Conservation (phyloP, 2,888 invertebrate species). For the Siphlonurus alternatus region DNA sequence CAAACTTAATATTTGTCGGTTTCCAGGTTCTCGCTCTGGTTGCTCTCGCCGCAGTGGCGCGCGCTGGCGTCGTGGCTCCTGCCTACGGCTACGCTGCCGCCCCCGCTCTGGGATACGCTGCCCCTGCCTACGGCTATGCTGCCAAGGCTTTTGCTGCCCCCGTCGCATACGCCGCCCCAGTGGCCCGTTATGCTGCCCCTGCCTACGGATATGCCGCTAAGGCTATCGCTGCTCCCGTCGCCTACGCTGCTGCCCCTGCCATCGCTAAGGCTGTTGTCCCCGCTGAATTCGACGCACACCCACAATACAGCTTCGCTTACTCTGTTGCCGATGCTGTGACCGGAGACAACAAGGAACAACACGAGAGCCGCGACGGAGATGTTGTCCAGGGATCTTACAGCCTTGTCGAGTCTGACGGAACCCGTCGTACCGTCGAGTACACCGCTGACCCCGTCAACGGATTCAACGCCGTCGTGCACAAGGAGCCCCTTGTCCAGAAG, state of each 20-base stretch:
- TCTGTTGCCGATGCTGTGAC: constrained; percentile 14
- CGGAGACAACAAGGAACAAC: constrained; percentile 15
- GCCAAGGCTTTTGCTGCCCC: background rate
- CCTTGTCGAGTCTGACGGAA: constrained; percentile 15
- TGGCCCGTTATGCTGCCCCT: constrained; percentile 5
- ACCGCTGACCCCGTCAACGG: constrained; percentile 16
- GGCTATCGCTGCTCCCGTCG: constrained; percentile 5
- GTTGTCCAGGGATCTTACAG: constrained; percentile 15
- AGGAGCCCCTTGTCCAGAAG: background rate
- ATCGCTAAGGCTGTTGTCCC: constrained; percentile 7
- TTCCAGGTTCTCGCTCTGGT: constrained; percentile 32
- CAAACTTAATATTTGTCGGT: background rate
- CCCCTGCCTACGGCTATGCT: constrained; percentile 1
- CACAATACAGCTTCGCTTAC: constrained; percentile 14
- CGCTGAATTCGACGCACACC: constrained; percentile 10
- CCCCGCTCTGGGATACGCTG: background rate
- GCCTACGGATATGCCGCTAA: constrained; percentile 4
- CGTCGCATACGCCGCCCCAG: constrained; percentile 7
- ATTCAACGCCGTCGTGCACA: constrained; percentile 16
- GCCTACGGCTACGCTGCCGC: constrained; percentile 2
- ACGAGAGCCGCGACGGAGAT: constrained; percentile 14
- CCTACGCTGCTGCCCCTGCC: constrained; percentile 5
- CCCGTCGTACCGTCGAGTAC: constrained; percentile 14
- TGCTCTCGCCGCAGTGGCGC: constrained; percentile 27
- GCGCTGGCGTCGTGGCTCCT: constrained; percentile 24